Conservation (phyloP, 1,140 invertebrate genomes). For the Octopus sinensis region DNA sequence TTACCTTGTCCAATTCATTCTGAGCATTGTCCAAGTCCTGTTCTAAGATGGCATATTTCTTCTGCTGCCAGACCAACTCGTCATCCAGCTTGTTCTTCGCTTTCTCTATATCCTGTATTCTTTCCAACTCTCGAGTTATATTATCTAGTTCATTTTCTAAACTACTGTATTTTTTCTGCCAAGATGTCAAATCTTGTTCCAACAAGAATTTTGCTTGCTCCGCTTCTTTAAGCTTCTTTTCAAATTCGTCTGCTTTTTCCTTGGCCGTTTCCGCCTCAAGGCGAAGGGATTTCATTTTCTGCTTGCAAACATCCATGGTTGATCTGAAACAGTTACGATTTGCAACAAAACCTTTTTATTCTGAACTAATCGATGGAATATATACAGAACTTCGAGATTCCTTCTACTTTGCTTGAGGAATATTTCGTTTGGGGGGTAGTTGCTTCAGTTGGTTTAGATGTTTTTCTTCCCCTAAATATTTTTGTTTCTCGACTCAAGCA, state of each 20-base stretch:
- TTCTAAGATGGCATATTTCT: constrained; percentile 1
- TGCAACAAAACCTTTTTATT: not conserved
- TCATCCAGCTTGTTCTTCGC: constrained; percentile 2
- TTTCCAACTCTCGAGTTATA: not conserved
- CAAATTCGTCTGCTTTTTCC: constrained; percentile 9
- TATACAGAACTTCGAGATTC: not conserved
- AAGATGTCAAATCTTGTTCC: not conserved
- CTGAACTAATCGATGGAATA: not conserved
- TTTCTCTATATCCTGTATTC: not conserved
- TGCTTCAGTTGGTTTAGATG: not conserved
- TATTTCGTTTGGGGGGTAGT: not conserved
- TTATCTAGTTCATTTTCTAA: not conserved
- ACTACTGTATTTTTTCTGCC: constrained; percentile 6
- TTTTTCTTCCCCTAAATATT: not conserved
- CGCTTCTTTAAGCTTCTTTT: constrained; percentile 2
- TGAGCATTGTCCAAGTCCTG: not conserved
- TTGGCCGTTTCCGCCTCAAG: not conserved
- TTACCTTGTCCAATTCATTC: not conserved
- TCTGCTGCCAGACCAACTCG: not conserved
- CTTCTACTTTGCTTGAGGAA: not conserved
- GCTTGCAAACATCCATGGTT: not conserved
- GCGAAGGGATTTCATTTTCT: constrained; percentile 7
- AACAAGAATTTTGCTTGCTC: not conserved
- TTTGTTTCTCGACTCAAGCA: not conserved
- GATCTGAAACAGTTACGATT: not conserved